Evolutionary conservation across 2,888 invertebrate species (phyloP).

Genomic region (Hetaerina titia): DNA sequence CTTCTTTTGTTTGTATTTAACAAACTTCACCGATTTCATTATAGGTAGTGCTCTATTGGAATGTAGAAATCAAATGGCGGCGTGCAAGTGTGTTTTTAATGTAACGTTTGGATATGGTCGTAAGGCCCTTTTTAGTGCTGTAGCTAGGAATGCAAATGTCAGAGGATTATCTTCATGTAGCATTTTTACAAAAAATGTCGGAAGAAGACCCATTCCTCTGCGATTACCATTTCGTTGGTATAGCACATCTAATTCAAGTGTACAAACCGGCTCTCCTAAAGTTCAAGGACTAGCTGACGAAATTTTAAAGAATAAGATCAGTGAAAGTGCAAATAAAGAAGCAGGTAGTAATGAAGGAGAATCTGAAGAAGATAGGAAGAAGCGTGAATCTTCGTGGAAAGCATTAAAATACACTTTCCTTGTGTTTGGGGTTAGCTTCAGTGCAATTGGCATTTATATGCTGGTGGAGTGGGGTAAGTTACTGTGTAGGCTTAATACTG

Average conservation of each 20-base stretch:
- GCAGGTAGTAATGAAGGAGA: conserved; percentile 74
- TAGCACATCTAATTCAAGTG: conserved; percentile 54
- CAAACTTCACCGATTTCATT: not conserved
- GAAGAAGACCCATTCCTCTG: conserved; percentile 46
- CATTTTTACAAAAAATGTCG: not conserved
- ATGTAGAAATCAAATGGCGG: conserved; percentile 55
- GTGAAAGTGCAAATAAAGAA: conserved; percentile 57
- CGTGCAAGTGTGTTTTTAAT: conserved; percentile 63
- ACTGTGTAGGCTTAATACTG: not conserved
- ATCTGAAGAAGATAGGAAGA: conserved; percentile 79
- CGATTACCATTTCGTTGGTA: conserved; percentile 40
- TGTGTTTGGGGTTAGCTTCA: conserved; percentile 75
- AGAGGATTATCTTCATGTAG: conserved; percentile 24
- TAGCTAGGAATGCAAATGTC: not conserved
- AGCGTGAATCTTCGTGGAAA: conserved; percentile 85
- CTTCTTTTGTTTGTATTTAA: not conserved
- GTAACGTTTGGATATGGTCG: conserved; percentile 19
- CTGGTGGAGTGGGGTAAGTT: conserved; percentile 75
- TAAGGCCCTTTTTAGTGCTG: not conserved
- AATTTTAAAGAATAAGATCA: conserved; percentile 70
- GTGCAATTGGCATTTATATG: conserved; percentile 74
- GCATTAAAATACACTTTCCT: conserved; percentile 82
- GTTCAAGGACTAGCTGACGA: conserved; percentile 68
- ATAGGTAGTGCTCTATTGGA: not conserved
- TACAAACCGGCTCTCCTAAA: conserved; percentile 55